A percentile compares a stretch with the other conserved stretches of the same genome.
phyloP scores from a whole-genome alignment of 23 tunicate species.

The Halocynthia roretzi region DNA sequence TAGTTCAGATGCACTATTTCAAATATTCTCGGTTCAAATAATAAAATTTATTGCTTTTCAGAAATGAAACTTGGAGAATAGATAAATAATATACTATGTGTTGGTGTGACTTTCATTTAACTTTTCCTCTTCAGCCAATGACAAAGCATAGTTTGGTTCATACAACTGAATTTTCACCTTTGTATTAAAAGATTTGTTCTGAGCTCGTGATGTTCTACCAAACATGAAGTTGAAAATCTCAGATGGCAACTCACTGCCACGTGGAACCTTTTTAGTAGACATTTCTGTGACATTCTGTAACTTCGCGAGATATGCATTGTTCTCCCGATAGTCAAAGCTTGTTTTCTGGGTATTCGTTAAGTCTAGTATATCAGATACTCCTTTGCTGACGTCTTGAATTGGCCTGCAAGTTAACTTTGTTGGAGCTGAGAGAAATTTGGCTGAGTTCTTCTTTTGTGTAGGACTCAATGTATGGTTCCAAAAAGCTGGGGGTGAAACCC shows the following conservation, averaged over 20 bases:
- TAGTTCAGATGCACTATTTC: no score
- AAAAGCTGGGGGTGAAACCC: constrained; percentile 3
- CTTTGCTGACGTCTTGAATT: background rate
- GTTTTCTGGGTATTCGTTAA: no score
- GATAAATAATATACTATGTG: no score
- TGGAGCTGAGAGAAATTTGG: constrained; percentile 2
- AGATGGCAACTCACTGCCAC: no score
- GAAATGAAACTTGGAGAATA: no score
- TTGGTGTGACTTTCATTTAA: background rate
- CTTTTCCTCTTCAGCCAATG: background rate
- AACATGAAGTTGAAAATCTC: background rate
- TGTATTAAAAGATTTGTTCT: background rate
- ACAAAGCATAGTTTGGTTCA: background rate
- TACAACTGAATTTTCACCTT: background rate
- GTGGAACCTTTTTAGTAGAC: background rate
- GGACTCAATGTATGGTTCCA: background rate
- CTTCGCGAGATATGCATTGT: background rate
- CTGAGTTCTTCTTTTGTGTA: no score
- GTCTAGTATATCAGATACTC: no score
- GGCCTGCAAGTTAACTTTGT: background rate
- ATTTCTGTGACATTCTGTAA: background rate
- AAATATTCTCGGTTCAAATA: no score
- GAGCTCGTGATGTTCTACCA: background rate
- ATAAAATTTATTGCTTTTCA: no score
- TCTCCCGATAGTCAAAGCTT: background rate